Conservation (phyloP, 2,888 invertebrate genomes). For the Dendrolimus pini region DNA sequence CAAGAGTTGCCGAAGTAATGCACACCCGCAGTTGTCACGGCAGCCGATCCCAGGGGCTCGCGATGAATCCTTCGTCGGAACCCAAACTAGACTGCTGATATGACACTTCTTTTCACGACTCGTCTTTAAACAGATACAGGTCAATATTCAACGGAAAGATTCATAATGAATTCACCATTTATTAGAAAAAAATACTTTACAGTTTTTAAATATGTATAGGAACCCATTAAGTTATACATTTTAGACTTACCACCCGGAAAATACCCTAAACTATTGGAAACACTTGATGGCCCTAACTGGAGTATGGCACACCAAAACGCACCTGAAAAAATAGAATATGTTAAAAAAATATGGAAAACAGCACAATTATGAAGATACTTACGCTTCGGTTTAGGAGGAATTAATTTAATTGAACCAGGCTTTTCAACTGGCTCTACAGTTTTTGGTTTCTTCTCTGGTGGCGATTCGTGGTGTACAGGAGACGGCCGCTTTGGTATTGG, state of each 20-base stretch:
- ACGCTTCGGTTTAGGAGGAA: conserved; percentile 94
- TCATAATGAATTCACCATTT: conserved; percentile 58
- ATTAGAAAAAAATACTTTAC: conserved; percentile 66
- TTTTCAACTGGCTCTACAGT: conserved; percentile 79
- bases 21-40: conserved; percentile 33
- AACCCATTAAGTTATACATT: conserved; percentile 66
- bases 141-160: conserved; percentile 56
- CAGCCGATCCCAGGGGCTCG: conserved; percentile 34
- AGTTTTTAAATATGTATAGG: conserved; percentile 45
- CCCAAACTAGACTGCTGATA: conserved; percentile 33
- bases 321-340: conserved; percentile 65
- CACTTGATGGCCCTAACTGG: conserved; percentile 29
- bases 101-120: conserved; percentile 36
- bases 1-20: conserved; percentile 29
- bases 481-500: conserved; percentile 68
- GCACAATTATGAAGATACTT: conserved; percentile 75
- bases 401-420: conserved; percentile 89
- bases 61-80: conserved; percentile 44
- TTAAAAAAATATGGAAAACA: conserved; percentile 35
- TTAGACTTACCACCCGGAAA: conserved; percentile 66
- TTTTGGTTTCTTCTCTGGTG: conserved; percentile 88
- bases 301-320: conserved; percentile 24
- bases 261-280: conserved; percentile 45
- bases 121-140: conserved; percentile 56
- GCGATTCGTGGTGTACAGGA: conserved; percentile 65